Base-by-base conservation (phyloP, 2,888 invertebrate genomes). In the Willowsia nigromaculata region DNA sequence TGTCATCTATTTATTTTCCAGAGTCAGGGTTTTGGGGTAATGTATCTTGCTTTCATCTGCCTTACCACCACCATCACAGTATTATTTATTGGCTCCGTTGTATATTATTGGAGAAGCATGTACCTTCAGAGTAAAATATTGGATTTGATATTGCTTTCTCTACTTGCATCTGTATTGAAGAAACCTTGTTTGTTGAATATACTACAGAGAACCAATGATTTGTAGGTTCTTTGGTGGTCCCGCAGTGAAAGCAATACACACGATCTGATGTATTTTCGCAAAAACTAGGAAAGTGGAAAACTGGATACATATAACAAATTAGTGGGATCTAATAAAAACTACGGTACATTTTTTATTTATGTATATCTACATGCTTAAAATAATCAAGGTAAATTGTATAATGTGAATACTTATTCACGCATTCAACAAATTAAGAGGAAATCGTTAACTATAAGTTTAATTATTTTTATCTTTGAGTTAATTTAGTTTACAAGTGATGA, bases 1-100 rank as follows among this genome's bases (percentile, higher is more conserved):
- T 88, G 88, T 80, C 82, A 82, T 82, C 82, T 88, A 82, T 88
- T 88, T 88, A 88, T 88, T 88, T 74, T 78, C 65, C 65, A 87
- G n/a, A n/a, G 56, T 68, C 71, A 56, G 18, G 78, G 25, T 86
- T 68, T 40, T 40, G 6, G 53, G n/a, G 68, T 18, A 37, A 56
- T 53, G 53, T n/a, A 15, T 74, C 53, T 84, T 53, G 27, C 7
- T 15, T 53, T 22, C 53, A 6, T 27, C 50, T 9, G 27, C 47
- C 7, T 1, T 71, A 43, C 43, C 33, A 18, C 5, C 22, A 25
- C 47, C 22, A 18, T 6, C 11, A 22, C 68, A 18, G 50, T n/a
- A 30, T n/a, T 50, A 76, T 76, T 50, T 76, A 50, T 68, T 68
- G 22, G 18, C 40, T 68, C 27, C 18, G 68, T n/a, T 7, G 13